Conservation (phyloP, 2,888 invertebrate genomes). For the Drosophila falleni region DNA sequence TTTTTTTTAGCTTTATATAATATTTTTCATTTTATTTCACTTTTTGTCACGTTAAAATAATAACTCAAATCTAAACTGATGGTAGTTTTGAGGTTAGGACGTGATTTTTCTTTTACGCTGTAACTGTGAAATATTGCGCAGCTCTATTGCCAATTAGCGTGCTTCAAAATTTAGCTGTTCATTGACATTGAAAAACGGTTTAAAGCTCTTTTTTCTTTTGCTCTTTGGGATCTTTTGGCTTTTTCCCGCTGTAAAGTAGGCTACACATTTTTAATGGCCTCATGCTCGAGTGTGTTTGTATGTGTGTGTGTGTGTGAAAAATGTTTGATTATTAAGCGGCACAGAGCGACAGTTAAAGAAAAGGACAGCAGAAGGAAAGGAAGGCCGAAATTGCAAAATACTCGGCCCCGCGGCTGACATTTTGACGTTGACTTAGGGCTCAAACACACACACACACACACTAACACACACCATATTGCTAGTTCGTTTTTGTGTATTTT, state of each 20-base stretch:
- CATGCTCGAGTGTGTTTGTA: slow-evolving; percentile 8
- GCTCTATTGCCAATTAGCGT: slow-evolving; percentile 58
- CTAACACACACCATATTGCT: not conserved
- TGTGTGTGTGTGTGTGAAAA: slow-evolving; percentile 27
- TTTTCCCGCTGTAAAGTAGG: slow-evolving; percentile 20
- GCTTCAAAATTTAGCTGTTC: slow-evolving; percentile 43
- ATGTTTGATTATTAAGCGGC: slow-evolving; percentile 59
- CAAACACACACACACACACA: slow-evolving; percentile 1
- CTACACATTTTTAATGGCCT: slow-evolving; percentile 30
- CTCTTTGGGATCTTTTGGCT: slow-evolving; percentile 5
- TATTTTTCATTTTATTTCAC: not conserved
- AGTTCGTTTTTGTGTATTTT: slow-evolving; percentile 10
- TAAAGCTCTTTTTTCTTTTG: slow-evolving; percentile 8
- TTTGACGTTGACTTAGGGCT: slow-evolving; percentile 58
- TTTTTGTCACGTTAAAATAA: slow-evolving; percentile 1
- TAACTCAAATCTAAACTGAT: slow-evolving; percentile 15
- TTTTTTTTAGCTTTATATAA: too few species aligned
- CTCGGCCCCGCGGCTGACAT: slow-evolving; percentile 52
- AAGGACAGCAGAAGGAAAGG: slow-evolving; percentile 1
- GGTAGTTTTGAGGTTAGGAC: slow-evolving; percentile 1
- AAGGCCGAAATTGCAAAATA: slow-evolving; percentile 18
- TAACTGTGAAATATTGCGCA: slow-evolving; percentile 37
- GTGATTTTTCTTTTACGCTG: slow-evolving; percentile 23
- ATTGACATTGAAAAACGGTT: slow-evolving; percentile 62
- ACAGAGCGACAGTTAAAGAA: slow-evolving; percentile 30